Evolutionary conservation across 1,140 invertebrate genomes (phyloP).

Genomic region (Drosophila malerkotliana): DNA sequence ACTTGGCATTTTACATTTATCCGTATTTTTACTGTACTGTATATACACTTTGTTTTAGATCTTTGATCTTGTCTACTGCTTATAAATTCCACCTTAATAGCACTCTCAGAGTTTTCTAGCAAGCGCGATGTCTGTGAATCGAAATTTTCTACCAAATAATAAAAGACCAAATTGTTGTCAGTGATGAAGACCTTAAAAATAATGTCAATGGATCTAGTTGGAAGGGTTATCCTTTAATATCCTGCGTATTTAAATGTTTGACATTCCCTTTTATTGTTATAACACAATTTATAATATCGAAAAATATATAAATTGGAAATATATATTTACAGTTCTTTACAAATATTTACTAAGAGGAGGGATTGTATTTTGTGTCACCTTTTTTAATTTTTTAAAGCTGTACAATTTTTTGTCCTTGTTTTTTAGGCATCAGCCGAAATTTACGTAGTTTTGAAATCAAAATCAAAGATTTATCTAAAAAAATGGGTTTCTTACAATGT

Average conservation of each 20-base stretch:
- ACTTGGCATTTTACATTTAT: slow-evolving; percentile 8
- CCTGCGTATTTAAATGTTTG: background rate
- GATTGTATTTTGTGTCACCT: background rate
- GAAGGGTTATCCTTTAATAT: background rate
- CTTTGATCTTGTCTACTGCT: slow-evolving; percentile 9
- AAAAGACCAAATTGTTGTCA: slow-evolving; percentile 38
- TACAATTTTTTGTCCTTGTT: background rate
- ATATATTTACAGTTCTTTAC: background rate
- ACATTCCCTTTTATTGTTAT: background rate
- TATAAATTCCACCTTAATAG: background rate
- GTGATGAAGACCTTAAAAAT: background rate
- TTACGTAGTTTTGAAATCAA: background rate
- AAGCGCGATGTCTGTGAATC: slow-evolving; percentile 10
- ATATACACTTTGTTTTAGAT: slow-evolving; percentile 9
- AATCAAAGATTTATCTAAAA: background rate
- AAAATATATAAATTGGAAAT: background rate
- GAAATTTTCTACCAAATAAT: slow-evolving; percentile 35
- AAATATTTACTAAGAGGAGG: background rate
- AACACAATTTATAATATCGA: background rate
- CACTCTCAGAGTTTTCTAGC: slow-evolving; percentile 1
- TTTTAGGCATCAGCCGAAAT: background rate
- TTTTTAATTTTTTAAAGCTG: background rate
- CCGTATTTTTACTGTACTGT: slow-evolving; percentile 26
- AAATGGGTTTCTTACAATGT: background rate
- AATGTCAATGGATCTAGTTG: background rate